Conservation (phyloP, 2,113 vertebrate genomes). For the Argyrosomus japonicus region DNA sequence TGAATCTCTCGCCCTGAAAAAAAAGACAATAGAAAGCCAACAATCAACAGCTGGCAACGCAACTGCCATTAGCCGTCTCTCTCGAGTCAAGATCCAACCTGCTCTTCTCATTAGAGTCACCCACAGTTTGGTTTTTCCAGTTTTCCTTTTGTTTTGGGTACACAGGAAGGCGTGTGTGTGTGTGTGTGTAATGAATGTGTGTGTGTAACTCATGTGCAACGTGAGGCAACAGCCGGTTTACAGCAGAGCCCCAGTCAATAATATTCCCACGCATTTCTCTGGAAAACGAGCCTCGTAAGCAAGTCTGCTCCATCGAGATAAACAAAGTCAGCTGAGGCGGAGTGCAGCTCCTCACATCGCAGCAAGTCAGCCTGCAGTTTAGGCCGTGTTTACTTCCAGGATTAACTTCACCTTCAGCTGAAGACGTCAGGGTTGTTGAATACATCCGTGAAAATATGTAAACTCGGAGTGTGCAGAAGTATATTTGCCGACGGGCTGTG, state of each 20-base stretch:
- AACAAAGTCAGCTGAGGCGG: slow-evolving; percentile 7
- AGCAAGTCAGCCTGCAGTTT: background rate
- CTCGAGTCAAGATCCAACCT: slow-evolving; percentile 58
- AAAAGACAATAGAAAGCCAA: slow-evolving; percentile 20
- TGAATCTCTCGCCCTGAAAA: slow-evolving; percentile 24
- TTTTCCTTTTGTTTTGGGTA: slow-evolving; percentile 71
- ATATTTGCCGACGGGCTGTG: background rate
- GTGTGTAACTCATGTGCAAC: background rate
- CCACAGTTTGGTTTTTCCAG: slow-evolving; percentile 60
- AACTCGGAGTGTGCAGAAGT: background rate
- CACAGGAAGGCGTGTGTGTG: slow-evolving; percentile 26
- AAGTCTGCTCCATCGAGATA: slow-evolving; percentile 14
- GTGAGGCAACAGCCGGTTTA: slow-evolving; percentile 16
- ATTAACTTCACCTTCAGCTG: background rate
- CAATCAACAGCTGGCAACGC: slow-evolving; percentile 38
- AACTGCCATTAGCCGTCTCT: slow-evolving; percentile 2
- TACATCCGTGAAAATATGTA: background rate
- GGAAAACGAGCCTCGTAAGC: slow-evolving; percentile 14
- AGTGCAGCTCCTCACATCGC: background rate
- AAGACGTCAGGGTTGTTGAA: background rate
- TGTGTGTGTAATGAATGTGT: background rate
- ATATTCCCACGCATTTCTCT: slow-evolving; percentile 53
- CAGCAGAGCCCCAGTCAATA: slow-evolving; percentile 6
- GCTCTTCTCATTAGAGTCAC: slow-evolving; percentile 19
- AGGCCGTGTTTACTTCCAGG: slow-evolving; percentile 5